phyloP scores from a whole-genome alignment of 2,888 invertebrate genomes.

The Cephus pygmeus region DNA sequence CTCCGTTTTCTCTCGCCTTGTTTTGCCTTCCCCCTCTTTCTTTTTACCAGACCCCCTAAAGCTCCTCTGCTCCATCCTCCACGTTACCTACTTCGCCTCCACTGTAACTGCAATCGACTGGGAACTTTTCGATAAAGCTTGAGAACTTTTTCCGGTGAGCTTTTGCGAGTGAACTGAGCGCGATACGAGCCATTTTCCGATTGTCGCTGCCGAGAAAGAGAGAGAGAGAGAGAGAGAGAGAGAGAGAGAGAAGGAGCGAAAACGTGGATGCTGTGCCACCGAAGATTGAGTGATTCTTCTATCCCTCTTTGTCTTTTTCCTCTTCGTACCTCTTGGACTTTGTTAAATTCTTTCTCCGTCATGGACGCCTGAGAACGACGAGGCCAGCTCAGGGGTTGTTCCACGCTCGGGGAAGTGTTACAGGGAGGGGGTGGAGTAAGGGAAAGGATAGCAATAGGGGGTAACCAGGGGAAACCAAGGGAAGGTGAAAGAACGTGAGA shows the following conservation, averaged over 20 bases:
- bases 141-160: conserved; percentile 1
- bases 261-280: neutral
- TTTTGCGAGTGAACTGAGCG: neutral
- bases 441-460: too few relatives aligned
- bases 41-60: neutral
- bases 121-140: neutral
- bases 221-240: too few relatives aligned
- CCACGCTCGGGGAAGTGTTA: too few relatives aligned
- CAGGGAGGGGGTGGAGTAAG: too few relatives aligned
- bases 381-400: neutral
- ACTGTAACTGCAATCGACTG: neutral
- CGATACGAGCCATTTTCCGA: neutral
- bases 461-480: too few relatives aligned
- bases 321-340: conserved; percentile 23
- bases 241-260: neutral
- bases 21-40: neutral
- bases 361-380: neutral
- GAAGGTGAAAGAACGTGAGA: too few relatives aligned
- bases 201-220: neutral
- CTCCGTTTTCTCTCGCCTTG: neutral
- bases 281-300: neutral
- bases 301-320: conserved; percentile 15
- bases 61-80: neutral
- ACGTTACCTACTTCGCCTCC: neutral
- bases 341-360: neutral